phyloP scores from a whole-genome alignment of 2,888 invertebrate species.

The Isotomurus palustris region DNA sequence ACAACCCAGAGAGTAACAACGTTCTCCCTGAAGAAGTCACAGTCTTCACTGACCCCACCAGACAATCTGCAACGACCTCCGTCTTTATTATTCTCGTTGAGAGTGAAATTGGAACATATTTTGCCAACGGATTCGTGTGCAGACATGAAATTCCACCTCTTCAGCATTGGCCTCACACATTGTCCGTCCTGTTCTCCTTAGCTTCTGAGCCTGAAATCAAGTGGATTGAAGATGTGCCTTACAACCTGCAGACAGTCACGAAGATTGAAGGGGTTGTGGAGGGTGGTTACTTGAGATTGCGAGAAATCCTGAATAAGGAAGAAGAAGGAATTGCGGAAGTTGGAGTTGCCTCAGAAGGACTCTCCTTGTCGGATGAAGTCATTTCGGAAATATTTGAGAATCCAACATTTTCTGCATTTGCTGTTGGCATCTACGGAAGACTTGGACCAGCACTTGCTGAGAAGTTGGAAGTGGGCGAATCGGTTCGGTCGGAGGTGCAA shows the following conservation, averaged over 20 bases:
- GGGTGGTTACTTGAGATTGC: not conserved
- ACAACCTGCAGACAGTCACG: not conserved
- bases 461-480: too few relatives aligned
- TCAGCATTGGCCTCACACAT: constrained; percentile 28
- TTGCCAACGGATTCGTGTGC: constrained; percentile 26
- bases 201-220: not conserved
- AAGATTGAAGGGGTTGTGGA: not conserved
- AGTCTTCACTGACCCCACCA: not conserved
- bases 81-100: constrained; percentile 27
- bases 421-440: not conserved
- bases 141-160: constrained; percentile 26
- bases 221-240: not conserved
- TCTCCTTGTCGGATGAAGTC: not conserved
- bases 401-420: not conserved
- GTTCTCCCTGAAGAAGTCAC: not conserved
- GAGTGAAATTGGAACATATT: constrained; percentile 27
- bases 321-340: not conserved
- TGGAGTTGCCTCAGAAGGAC: too few relatives aligned
- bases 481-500: too few relatives aligned
- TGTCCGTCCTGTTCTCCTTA: constrained; percentile 9
- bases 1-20: not conserved
- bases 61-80: constrained; percentile 7
- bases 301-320: not conserved
- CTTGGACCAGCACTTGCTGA: too few relatives aligned
- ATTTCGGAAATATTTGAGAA: not conserved